A percentile compares a stretch with the other conserved stretches of the same genome.
Evolutionary conservation across 1,140 invertebrate species (phyloP).

Genomic region (Drosophila saltans): DNA sequence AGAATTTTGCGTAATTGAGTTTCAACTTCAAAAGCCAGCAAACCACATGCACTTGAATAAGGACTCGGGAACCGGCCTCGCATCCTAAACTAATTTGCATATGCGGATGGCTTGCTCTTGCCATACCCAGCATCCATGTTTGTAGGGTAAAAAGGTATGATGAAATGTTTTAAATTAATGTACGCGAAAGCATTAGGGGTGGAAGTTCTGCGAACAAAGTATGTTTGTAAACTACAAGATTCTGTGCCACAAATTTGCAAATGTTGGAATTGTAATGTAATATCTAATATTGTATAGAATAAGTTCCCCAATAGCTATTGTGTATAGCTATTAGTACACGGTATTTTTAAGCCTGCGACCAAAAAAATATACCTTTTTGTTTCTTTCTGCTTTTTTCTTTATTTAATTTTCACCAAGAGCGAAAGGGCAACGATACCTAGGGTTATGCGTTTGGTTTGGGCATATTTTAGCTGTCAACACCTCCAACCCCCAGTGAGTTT

Average conservation of each 20-base stretch:
- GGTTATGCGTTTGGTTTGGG: conserved; percentile 26
- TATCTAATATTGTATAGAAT: too few relatives aligned
- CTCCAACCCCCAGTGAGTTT: conserved; percentile 19
- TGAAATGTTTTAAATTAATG: background rate
- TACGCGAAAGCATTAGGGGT: too few relatives aligned
- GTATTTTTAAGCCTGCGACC: background rate
- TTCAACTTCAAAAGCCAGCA: conserved; percentile 74
- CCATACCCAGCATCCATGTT: background rate
- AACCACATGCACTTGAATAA: conserved; percentile 71
- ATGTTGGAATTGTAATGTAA: too few relatives aligned
- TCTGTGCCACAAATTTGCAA: too few relatives aligned
- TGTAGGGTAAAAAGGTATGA: background rate
- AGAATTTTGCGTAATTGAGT: conserved; percentile 81
- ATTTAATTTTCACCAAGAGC: conserved; percentile 8
- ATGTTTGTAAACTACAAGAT: too few relatives aligned
- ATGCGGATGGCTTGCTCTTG: conserved; percentile 50
- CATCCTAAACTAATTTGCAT: conserved; percentile 66
- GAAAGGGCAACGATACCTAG: conserved; percentile 60
- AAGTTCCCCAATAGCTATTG: too few relatives aligned
- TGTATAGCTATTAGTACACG: background rate
- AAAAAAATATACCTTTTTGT: background rate
- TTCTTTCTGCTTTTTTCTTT: background rate
- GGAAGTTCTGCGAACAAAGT: too few relatives aligned
- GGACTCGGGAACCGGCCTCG: conserved; percentile 22
- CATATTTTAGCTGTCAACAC: conserved; percentile 78